Conservation (phyloP, 2,113 vertebrate genomes). For the Steatornis caripensis region DNA sequence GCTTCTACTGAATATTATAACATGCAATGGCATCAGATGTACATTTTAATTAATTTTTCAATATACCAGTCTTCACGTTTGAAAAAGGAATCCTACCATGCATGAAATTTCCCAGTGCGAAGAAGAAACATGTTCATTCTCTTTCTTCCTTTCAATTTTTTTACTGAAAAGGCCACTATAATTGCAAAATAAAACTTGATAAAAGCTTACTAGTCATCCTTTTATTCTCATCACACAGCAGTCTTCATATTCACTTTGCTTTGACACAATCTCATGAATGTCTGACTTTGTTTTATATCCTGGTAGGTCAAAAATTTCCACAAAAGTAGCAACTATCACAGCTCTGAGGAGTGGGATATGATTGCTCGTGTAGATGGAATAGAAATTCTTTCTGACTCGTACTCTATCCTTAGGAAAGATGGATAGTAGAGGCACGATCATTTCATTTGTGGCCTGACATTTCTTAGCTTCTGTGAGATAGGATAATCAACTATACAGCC, state of each 20-base stretch:
- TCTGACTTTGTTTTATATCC: not conserved
- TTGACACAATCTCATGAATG: not conserved
- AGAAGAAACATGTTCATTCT: not conserved
- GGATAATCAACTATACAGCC: not conserved
- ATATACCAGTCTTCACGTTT: not conserved
- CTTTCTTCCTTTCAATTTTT: not conserved
- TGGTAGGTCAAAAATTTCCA: not conserved
- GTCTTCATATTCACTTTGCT: not conserved
- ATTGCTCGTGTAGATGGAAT: not conserved
- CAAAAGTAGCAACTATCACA: not conserved
- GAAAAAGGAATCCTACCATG: not conserved
- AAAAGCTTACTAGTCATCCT: not conserved
- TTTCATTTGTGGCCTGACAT: not conserved
- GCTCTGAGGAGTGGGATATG: not conserved
- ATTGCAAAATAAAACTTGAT: not conserved
- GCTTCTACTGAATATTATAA: not conserved
- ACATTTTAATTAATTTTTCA: constrained; percentile 12
- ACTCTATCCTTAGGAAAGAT: not conserved
- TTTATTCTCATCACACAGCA: not conserved
- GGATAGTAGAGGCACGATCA: not conserved
- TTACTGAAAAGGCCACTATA: not conserved
- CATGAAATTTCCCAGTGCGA: not conserved
- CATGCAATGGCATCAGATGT: not conserved
- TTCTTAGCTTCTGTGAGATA: not conserved
- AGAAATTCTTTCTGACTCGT: not conserved